Evolutionary conservation across 2,888 invertebrate species (phyloP), one percentile per base, ranked within the genome.

Genomic region (Eristalinus aeneus): DNA sequence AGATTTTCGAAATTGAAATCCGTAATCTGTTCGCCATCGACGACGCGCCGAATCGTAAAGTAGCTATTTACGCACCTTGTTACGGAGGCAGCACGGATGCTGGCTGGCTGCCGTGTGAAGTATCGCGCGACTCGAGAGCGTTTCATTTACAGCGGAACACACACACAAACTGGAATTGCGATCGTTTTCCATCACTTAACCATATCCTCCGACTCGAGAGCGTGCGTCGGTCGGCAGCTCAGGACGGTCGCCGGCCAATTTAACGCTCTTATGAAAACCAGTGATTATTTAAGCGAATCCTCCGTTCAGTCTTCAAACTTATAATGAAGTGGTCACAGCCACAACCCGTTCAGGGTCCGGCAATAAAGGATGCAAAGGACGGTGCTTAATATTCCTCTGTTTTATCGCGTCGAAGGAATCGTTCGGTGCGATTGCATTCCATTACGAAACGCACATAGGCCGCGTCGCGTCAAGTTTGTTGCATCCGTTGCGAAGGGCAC

Each of bases 261-360:
- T 78, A 81, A 53, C 39, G 81, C 56, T 73, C 65, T 58, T 32
- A 64, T 67, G 86, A 74, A 82, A 46, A 86, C 81, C 86, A 64
- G 46, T 86, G 86, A 86, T 86, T 86, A 86, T 81, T 82, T 86
- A 78, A 82, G 71, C 72, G 80, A 31, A 73, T 67, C 64, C 76
- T 54, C 68, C 39, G 64, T 61, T 46, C 69, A 77, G 64, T 61
- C 60, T 71, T 61, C 85, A 74, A 74, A 74, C 74, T 86, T 77
- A 81, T 86, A 86, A 86, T 86, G 86, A 86, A 86, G 81, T 81
- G 77, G 77, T 86, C 85, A 86, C 73, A 77, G 73, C 86, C 86
- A 86, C 81, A 78, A 39, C 54, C 76, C 71, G 16, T 46, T 20
- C 16, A 16, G 46, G 23, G 23, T 22, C 5, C 60, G 65, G 61